Evolutionary conservation across 2,888 invertebrate species (phyloP).

Genomic region (Zaprionus obscuricornis): DNA sequence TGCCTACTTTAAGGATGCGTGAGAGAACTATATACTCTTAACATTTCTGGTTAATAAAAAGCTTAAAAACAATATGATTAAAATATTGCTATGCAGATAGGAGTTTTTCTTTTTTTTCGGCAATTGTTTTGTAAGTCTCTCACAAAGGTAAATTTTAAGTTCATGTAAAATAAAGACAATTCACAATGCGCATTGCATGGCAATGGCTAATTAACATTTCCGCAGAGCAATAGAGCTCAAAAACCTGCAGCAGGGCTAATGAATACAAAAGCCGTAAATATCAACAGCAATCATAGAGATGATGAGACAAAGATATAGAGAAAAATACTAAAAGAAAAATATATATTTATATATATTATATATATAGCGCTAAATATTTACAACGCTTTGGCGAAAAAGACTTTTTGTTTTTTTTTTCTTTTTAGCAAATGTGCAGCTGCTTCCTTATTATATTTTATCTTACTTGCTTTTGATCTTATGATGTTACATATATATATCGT

Average conservation of each 20-base stretch:
- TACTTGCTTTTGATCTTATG: conserved; percentile 36
- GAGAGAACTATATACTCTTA: too few relatives aligned
- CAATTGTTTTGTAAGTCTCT: conserved; percentile 1
- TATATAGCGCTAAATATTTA: conserved; percentile 67
- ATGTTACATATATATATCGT: conserved; percentile 41
- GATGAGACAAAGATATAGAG: too few relatives aligned
- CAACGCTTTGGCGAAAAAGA: conserved; percentile 54
- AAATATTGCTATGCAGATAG: conserved; percentile 20
- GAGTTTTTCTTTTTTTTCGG: conserved; percentile 26
- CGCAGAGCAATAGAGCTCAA: conserved; percentile 15
- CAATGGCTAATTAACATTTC: conserved; percentile 36
- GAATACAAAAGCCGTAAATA: conserved; percentile 16
- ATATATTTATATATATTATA: conserved; percentile 36
- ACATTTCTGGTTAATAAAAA: too few relatives aligned
- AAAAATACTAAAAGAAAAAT: conserved; percentile 6
- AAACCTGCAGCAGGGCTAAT: conserved; percentile 19
- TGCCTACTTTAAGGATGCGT: too few relatives aligned
- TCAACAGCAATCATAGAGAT: conserved; percentile 37
- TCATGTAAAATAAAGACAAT: conserved; percentile 11
- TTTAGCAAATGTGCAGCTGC: conserved; percentile 39
- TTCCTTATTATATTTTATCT: conserved; percentile 58
- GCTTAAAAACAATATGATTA: too few relatives aligned
- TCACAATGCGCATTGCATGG: conserved; percentile 12
- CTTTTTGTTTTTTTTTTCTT: conserved; percentile 22
- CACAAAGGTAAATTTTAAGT: too few relatives aligned